Evolutionary conservation across 2,888 invertebrate genomes (phyloP), one percentile per base, ranked within the genome.

Genomic region (Boloria euphrosyne): DNA sequence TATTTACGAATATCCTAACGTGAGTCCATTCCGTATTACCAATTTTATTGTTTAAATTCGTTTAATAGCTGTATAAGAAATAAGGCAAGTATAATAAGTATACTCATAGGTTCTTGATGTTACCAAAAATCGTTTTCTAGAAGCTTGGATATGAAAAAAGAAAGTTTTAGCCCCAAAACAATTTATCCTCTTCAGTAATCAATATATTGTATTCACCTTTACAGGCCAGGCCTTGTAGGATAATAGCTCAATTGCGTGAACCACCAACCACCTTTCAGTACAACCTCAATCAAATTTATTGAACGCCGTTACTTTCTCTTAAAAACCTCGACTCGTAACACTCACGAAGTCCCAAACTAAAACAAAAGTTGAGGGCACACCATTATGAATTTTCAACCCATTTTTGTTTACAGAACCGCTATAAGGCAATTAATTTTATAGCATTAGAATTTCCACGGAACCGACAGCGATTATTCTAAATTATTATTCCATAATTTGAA

Each of bases 191-290:
- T 54, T 60, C 47, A 51, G n/a, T 43, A 52, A 65, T 62, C 65
- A 62, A 49, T 60, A 22, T 47, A 68, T 65, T 59, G 65, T 64
- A 53, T 62, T 62, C 57, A 51, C 60, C n/a, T 67, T 62, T 52
- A 49, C 52, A 65, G 57, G 68, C 66, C 61, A 67, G 38, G 60
- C 58, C 61, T 65, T 68, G 65, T 59, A 59, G 67, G 71, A 74
- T 73, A 75, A 76, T 74, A 66, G 71, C 69, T 68, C 68, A 66
- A 73, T 76, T 68, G 75, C 75, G 75, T 76, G 75, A 64, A 53
- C 53, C 58, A 62, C 52, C 63, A 54, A 49, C 63, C 50, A 53
- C 47, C 66, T 64, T 71, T 69, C 64, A 66, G 64, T 72, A 60
- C 50, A 67, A 67, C 67, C 66, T 60, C 68, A 71, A 71, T 72